These are phyloP conservation scores for Cavia porcellus DNA, from an alignment of 2,113 vertebrate species.

Conservation along the genomic window DNA sequence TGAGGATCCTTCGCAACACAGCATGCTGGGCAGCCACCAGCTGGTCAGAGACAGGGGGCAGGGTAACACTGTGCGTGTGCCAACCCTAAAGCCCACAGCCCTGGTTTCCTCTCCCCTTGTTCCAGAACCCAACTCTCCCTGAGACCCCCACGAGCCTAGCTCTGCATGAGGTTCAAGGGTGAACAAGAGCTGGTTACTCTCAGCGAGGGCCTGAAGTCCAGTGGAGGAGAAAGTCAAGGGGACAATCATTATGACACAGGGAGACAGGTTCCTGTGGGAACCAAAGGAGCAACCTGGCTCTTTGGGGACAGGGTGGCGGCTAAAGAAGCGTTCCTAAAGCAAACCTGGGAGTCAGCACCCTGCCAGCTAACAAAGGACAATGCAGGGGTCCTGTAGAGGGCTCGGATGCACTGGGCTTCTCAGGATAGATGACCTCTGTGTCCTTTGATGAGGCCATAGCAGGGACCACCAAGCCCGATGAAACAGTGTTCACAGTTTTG, in stretches of 20 bases:
- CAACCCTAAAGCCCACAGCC: not conserved
- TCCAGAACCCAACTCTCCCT: not conserved
- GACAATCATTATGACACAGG: not conserved
- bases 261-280: not conserved
- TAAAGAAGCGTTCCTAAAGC: not conserved
- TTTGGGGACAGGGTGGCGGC: not conserved
- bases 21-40: not conserved
- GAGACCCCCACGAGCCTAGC: not conserved
- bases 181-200: not conserved
- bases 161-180: not conserved
- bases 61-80: not conserved
- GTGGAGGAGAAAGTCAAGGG: not conserved
- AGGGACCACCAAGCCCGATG: not conserved
- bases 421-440: not conserved
- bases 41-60: not conserved
- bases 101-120: not conserved
- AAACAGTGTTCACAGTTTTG: not conserved
- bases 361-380: not conserved
- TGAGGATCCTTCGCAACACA: slow-evolving; percentile 20
- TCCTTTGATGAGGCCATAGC: no score
- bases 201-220: not conserved
- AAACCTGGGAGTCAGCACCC: not conserved
- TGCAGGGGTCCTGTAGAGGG: not conserved
- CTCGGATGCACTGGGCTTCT: not conserved
- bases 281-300: not conserved